Conservation (phyloP, 2,888 invertebrate genomes). For the Andricus quercusramuli region DNA sequence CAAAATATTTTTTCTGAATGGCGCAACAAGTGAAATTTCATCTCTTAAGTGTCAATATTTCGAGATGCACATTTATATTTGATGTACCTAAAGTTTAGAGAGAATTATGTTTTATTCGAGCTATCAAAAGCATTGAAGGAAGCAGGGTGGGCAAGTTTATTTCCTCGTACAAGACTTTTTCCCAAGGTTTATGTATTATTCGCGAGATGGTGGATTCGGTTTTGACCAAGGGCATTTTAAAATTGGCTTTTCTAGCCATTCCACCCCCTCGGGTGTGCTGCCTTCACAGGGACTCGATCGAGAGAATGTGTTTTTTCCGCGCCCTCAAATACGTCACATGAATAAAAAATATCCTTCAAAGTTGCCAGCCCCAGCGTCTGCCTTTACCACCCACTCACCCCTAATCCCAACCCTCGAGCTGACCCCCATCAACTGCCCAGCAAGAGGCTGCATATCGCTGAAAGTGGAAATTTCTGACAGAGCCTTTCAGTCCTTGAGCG, state of each 20-base stretch:
- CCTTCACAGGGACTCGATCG: constrained; percentile 62
- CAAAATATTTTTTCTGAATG: neutral
- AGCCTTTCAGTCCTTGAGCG: constrained; percentile 9
- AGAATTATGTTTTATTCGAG: constrained; percentile 38
- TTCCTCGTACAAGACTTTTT: constrained; percentile 31
- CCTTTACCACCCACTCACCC: constrained; percentile 50
- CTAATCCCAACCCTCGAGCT: constrained; percentile 52
- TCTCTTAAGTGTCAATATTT: constrained; percentile 30
- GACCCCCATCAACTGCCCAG: constrained; percentile 34
- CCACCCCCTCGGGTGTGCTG: constrained; percentile 47
- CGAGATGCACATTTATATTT: constrained; percentile 16
- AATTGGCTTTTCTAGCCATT: constrained; percentile 56
- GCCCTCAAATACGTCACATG: constrained; percentile 77
- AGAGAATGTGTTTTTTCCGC: constrained; percentile 76
- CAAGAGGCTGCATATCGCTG: constrained; percentile 47
- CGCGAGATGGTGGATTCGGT: constrained; percentile 42
- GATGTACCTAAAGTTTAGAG: neutral
- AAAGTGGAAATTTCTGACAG: constrained; percentile 36
- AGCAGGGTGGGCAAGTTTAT: constrained; percentile 2
- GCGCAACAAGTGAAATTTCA: constrained; percentile 25
- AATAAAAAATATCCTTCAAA: constrained; percentile 78
- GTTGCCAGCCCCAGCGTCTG: constrained; percentile 71
- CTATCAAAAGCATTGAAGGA: constrained; percentile 27
- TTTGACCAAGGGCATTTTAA: constrained; percentile 60
- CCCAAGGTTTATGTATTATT: constrained; percentile 39